Evolutionary conservation across 1,140 invertebrate genomes (phyloP).

Genomic region (Drosophila setifemur): DNA sequence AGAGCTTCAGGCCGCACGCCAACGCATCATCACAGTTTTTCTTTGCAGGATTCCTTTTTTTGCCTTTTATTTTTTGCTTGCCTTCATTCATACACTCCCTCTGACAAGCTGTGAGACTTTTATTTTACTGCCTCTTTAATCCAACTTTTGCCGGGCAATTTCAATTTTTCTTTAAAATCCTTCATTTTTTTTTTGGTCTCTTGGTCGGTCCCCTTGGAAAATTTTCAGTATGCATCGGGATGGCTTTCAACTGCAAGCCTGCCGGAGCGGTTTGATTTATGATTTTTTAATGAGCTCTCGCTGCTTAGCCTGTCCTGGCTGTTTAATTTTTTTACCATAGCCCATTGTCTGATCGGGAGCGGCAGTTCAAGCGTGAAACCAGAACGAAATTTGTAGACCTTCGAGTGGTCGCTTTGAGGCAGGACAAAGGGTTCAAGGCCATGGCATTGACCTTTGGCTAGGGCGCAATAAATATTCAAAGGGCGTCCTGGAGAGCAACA

Average conservation of each 20-base stretch:
- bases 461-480: constrained; percentile 47
- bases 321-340: not conserved
- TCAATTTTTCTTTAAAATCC: constrained; percentile 35
- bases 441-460: constrained; percentile 45
- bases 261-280: constrained; percentile 61
- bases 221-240: constrained; percentile 48
- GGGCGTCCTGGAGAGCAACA: constrained; percentile 6
- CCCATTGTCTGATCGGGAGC: constrained; percentile 13
- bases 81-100: not conserved
- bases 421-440: constrained; percentile 53
- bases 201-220: constrained; percentile 8
- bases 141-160: constrained; percentile 26
- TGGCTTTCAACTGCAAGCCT: constrained; percentile 17
- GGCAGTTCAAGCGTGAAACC: constrained; percentile 37
- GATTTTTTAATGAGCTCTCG: constrained; percentile 68
- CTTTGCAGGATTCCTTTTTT: not conserved
- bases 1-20: constrained; percentile 38
- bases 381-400: constrained; percentile 20
- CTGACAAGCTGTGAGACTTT: constrained; percentile 46
- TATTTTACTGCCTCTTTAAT: not conserved
- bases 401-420: not conserved
- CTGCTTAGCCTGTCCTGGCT: constrained; percentile 1
- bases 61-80: constrained; percentile 4
- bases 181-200: not conserved
- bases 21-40: constrained; percentile 59